These are phyloP conservation scores for Lycocerus yunnanus DNA, from an alignment of 2,888 invertebrate species.

Conservation along the genomic window DNA sequence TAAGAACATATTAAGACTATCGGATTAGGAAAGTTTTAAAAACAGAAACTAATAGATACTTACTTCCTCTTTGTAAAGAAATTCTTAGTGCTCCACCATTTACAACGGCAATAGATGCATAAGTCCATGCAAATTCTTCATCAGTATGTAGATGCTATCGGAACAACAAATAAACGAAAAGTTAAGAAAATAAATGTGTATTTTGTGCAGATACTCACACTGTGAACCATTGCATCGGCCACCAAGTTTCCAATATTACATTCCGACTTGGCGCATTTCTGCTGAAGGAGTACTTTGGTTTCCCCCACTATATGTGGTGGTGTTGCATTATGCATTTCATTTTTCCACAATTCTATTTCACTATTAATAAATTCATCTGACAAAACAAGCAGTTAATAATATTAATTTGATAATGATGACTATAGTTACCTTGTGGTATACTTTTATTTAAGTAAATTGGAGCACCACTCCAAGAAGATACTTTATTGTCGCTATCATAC, in stretches of 20 bases:
- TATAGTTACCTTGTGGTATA: slow-evolving; percentile 52
- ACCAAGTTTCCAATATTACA: slow-evolving; percentile 77
- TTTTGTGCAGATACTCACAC: not conserved
- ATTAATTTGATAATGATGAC: not conserved
- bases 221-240: slow-evolving; percentile 69
- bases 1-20: too few relatives aligned
- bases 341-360: slow-evolving; percentile 65
- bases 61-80: slow-evolving; percentile 67
- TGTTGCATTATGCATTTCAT: slow-evolving; percentile 62
- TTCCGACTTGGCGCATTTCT: slow-evolving; percentile 63
- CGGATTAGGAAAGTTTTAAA: not conserved
- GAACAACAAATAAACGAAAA: not conserved
- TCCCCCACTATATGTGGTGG: slow-evolving; percentile 59
- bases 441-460: slow-evolving; percentile 69
- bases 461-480: slow-evolving; percentile 68
- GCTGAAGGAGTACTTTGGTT: slow-evolving; percentile 62
- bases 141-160: slow-evolving; percentile 58
- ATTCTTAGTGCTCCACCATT: slow-evolving; percentile 75
- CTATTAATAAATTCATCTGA: slow-evolving; percentile 64
- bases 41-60: slow-evolving; percentile 38
- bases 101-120: slow-evolving; percentile 68
- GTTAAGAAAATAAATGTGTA: not conserved
- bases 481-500: slow-evolving; percentile 70
- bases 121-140: slow-evolving; percentile 64
- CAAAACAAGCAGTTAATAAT: slow-evolving; percentile 26